Conservation (phyloP, 2,888 invertebrate species). For the Bellardia pandia region DNA sequence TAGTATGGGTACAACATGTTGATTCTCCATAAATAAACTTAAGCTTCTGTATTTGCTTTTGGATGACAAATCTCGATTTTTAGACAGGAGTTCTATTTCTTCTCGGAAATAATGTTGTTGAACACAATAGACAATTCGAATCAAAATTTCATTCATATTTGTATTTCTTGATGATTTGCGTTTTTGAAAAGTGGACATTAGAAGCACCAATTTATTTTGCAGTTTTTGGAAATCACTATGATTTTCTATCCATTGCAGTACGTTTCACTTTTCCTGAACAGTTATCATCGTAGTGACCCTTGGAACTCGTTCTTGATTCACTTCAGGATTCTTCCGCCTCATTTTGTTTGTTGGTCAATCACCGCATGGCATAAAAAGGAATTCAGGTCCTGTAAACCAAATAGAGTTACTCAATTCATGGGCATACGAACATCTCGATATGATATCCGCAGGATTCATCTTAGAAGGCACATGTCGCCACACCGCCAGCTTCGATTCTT, state of each 20-base stretch:
- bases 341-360: conserved; percentile 44
- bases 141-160: neutral
- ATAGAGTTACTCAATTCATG: conserved; percentile 8
- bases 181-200: too few relatives aligned
- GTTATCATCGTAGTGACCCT: neutral
- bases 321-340: neutral
- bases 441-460: conserved; percentile 45
- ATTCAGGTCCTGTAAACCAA: conserved; percentile 46
- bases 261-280: neutral
- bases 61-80: conserved; percentile 5
- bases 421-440: conserved; percentile 44
- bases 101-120: neutral
- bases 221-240: conserved; percentile 4
- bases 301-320: too few relatives aligned
- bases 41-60: conserved; percentile 17
- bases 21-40: conserved; percentile 49
- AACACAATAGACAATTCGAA: conserved; percentile 26
- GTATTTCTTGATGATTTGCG: neutral
- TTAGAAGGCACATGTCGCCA: conserved; percentile 57
- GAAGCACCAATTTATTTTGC: too few relatives aligned
- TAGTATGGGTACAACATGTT: conserved; percentile 39
- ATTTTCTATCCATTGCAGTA: too few relatives aligned
- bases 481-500: conserved; percentile 1
- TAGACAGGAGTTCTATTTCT: neutral
- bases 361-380: conserved; percentile 7